Base-by-base conservation (phyloP, 2,113 vertebrate genomes). In the Oncorhynchus gorbuscha region DNA sequence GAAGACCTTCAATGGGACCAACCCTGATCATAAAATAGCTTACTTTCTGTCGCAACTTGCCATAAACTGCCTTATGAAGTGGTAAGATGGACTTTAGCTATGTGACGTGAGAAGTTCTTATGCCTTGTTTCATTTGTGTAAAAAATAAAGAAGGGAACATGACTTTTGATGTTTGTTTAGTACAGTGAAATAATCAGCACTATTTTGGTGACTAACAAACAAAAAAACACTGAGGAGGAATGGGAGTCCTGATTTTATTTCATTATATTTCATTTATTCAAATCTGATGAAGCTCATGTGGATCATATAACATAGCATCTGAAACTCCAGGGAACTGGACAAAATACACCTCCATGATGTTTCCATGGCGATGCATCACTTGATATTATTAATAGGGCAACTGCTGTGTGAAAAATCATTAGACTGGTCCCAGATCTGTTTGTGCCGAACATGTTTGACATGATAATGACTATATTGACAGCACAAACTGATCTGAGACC, bases 111-210 rank as follows among this genome's bases (percentile, higher is more conserved):
- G 9, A 12, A 12, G 20, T 58, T 20, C 55, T 58, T 20, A 20
- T 5, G 16, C 32, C 13, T 67, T 18, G 69, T 45, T 76, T 70
- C 70, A 72, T 77, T 69, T 80, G 77, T 71, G 72, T 82, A 76
- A 67, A 78, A 78, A 78, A 78, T 72, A 77, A 75, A 80, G 73
- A 32, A 73, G 81, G 81, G 79, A 73, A 59, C 75, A 20, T 24
- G 73, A 70, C 73, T 76, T 51, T 66, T 78, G 77, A 78, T 49
- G 73, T 80, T 80, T 80, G 69, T 66, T 80, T 80, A 79, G 73
- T 79, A 78, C 76, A 80, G 68, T 84, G 79, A 83, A 76, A 85
- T 85, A 84, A 86, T 86, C 82, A 84, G 82, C 80, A 80, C 73
- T 82, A 67, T 79, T 79, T 82, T 67, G 35, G 80, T 72, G 82